Base-by-base conservation (phyloP, 2,797 vertebrate genomes). In the Lepidocolaptes lacrymiger region DNA sequence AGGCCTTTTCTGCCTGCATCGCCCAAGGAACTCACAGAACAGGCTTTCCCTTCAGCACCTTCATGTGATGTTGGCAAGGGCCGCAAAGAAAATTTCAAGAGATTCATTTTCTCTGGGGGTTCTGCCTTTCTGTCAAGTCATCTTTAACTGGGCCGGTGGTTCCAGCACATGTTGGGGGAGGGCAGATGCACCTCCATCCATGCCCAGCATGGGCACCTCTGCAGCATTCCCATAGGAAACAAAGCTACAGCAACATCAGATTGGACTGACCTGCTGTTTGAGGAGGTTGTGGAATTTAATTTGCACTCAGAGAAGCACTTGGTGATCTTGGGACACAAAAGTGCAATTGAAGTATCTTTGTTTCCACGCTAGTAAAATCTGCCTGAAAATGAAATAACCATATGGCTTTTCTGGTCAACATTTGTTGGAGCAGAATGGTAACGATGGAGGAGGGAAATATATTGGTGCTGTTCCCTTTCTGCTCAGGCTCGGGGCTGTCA, bases 251-350 rank as follows among this genome's bases (percentile, higher is more conserved):
- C 59, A 16, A 3, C 7, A 30, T 15, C 0, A 0, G 39, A 27
- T n/a, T 36, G 72, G 36, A 26, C 10, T 71, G 67, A 63, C 54
- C 85, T 72, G 23, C 48, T 77, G 22, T 66, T 86, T 26, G 72
- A 79, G 86, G 63, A 67, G 74, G n/a, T 16, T 79, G 55, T 76
- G 71, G 67, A 67, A 81, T 82, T 88, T 85, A 87, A 94, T 87
- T 80, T 90, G 83, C 63, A 12, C 90, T 88, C 80, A 23, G 22
- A 93, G 72, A 87, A 76, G 71, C 81, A 32, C 74, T 89, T 46
- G 63, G 48, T 0, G 2, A 75, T 77, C 77, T 58, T 9, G 10
- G 66, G 80, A 76, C 34, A n/a, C 67, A 85, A n/a, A 88, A 93
- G 27, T 8, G 9, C 1, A 7, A 68, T 43, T 74, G 82, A 85